Percentiles rank a stretch among this genome's conserved stretches.
phyloP scores from a whole-genome alignment of 2,797 vertebrate genomes.

The Schizopygopsis malacanthus region DNA sequence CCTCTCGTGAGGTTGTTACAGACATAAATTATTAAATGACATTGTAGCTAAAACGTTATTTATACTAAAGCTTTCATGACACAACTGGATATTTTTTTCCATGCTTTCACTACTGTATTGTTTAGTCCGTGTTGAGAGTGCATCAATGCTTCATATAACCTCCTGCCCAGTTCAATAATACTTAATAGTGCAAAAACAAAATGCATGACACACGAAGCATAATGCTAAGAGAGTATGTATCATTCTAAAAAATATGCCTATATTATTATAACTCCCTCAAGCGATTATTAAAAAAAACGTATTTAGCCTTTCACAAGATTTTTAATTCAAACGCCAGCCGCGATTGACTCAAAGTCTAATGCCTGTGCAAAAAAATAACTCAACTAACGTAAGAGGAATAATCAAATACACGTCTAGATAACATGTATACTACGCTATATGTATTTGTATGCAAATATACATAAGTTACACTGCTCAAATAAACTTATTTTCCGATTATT shows the following conservation, averaged over 20 bases:
- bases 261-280: neutral
- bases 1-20: conserved; percentile 12
- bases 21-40: neutral
- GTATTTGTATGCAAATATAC: neutral
- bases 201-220: neutral
- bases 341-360: neutral
- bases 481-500: neutral
- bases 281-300: neutral
- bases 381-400: neutral
- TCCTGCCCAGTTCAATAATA: neutral
- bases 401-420: neutral
- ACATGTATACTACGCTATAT: neutral
- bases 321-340: neutral
- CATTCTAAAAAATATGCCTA: neutral
- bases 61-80: neutral
- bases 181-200: neutral
- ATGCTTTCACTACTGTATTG: neutral
- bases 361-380: neutral
- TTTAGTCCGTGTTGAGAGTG: neutral
- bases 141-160: neutral
- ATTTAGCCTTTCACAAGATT: neutral
- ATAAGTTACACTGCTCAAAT: neutral
- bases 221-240: neutral
- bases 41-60: neutral
- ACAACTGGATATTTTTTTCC: neutral